Percentiles rank a stretch among this genome's conserved stretches.
phyloP scores from a whole-genome alignment of 2,113 vertebrate genomes.

The Pristiophorus japonicus region DNA sequence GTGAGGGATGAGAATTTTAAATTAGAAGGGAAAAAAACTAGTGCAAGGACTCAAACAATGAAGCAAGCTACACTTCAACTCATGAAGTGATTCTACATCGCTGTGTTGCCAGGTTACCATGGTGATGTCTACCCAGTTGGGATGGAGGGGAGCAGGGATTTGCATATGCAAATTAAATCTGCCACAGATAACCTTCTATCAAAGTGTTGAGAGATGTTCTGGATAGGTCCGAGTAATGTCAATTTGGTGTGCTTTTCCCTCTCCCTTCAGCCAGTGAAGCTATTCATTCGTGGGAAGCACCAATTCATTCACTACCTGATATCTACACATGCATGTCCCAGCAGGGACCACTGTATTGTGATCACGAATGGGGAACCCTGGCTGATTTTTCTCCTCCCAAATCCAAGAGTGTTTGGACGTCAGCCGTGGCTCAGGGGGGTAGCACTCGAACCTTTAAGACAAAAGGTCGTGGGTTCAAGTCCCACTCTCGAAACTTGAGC shows the following conservation, averaged over 20 bases:
- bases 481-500: too few relatives aligned
- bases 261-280: neutral
- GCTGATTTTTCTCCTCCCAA: neutral
- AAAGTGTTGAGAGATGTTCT: neutral
- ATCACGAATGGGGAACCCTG: neutral
- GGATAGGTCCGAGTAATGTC: neutral
- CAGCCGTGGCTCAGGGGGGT: neutral
- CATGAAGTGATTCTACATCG: neutral
- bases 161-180: neutral
- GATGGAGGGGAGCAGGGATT: neutral
- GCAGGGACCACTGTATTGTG: neutral
- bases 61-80: neutral
- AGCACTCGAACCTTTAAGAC: neutral
- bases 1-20: neutral
- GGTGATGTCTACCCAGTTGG: neutral
- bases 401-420: neutral
- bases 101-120: neutral
- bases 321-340: neutral
- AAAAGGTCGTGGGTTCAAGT: too few relatives aligned
- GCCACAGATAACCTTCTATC: neutral
- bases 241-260: neutral
- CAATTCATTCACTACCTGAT: neutral
- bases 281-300: neutral
- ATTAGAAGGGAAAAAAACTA: neutral
- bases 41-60: neutral